Conservation (phyloP, 2,797 vertebrate genomes). For the Hybognathus amarus region DNA sequence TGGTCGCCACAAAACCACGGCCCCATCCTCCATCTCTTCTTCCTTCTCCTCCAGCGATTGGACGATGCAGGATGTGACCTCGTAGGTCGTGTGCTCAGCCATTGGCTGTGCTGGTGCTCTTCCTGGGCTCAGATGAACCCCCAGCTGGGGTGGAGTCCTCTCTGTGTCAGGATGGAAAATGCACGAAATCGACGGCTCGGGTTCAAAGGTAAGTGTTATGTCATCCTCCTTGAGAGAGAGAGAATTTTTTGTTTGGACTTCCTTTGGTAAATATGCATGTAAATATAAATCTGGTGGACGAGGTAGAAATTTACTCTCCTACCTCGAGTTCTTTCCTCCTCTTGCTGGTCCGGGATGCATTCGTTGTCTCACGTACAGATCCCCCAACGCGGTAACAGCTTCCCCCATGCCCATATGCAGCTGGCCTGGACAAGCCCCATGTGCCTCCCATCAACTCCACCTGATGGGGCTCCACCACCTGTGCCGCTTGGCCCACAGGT, state of each 20-base stretch:
- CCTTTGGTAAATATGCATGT: too few relatives aligned
- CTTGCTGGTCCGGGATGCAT: slow-evolving; percentile 76
- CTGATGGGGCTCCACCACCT: slow-evolving; percentile 77
- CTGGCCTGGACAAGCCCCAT: slow-evolving; percentile 79
- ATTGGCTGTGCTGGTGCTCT: slow-evolving; percentile 60
- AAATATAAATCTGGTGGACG: background rate
- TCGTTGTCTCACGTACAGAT: too few relatives aligned
- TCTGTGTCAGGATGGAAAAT: slow-evolving; percentile 79
- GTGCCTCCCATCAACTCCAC: slow-evolving; percentile 81
- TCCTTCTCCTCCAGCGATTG: slow-evolving; percentile 88
- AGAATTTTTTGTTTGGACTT: background rate
- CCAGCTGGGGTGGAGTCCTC: slow-evolving; percentile 77
- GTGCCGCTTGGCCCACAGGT: slow-evolving; percentile 86
- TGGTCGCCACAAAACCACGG: slow-evolving; percentile 71
- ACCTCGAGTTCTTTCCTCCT: slow-evolving; percentile 76
- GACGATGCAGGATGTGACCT: slow-evolving; percentile 88
- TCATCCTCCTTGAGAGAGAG: slow-evolving; percentile 79
- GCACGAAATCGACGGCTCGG: slow-evolving; percentile 85
- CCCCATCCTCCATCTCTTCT: slow-evolving; percentile 74
- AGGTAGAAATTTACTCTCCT: background rate
- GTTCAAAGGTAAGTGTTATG: slow-evolving; percentile 87
- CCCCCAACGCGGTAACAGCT: too few relatives aligned
- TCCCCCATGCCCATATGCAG: slow-evolving; percentile 78
- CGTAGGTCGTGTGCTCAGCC: slow-evolving; percentile 81
- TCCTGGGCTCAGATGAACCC: slow-evolving; percentile 77